Evolutionary conservation across 2,888 invertebrate genomes (phyloP).

Genomic region (Gandaritis pyraliata): DNA sequence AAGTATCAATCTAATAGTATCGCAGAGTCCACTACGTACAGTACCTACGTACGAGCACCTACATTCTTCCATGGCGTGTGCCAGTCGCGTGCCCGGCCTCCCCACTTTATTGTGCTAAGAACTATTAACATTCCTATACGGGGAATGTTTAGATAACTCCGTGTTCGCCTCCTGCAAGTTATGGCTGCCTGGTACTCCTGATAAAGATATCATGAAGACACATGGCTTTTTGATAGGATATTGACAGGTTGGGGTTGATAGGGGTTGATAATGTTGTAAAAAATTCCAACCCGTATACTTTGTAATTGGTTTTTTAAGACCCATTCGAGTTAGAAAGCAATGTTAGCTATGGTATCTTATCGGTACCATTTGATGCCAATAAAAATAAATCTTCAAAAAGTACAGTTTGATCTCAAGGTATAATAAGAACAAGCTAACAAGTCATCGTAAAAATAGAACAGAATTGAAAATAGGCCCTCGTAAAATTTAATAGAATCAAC

Average conservation of each 20-base stretch:
- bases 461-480: constrained; percentile 38
- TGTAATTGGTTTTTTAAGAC: background rate
- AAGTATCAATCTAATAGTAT: constrained; percentile 12
- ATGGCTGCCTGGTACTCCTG: constrained; percentile 43
- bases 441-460: constrained; percentile 19
- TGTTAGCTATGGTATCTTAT: too few relatives aligned
- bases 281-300: constrained; percentile 17
- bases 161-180: constrained; percentile 42
- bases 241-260: constrained; percentile 39
- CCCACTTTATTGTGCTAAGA: constrained; percentile 69
- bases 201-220: constrained; percentile 44
- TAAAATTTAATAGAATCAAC: constrained; percentile 37
- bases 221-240: constrained; percentile 44
- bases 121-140: constrained; percentile 81
- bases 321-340: background rate
- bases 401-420: background rate
- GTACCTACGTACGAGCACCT: constrained; percentile 34
- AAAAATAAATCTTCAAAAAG: background rate
- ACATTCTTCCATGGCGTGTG: constrained; percentile 64
- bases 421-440: constrained; percentile 2
- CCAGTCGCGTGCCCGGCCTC: constrained; percentile 66
- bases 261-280: constrained; percentile 33
- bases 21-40: constrained; percentile 19
- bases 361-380: background rate
- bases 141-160: constrained; percentile 78